These are phyloP conservation scores for Aporrectodea caliginosa DNA, from an alignment of 1,140 invertebrate genomes.

Conservation along the genomic window DNA sequence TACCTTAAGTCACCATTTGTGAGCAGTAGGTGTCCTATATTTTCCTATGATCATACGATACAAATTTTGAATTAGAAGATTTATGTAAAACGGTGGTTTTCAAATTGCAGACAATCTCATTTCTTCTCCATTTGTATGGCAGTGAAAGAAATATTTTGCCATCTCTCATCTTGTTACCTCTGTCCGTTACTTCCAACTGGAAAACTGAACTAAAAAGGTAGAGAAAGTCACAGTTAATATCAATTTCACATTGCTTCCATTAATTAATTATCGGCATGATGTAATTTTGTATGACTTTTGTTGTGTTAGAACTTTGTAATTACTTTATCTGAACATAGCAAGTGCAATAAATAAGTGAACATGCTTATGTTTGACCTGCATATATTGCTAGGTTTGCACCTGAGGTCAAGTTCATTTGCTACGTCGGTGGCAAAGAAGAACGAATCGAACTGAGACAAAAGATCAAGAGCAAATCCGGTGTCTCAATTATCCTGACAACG, in stretches of 20 bases:
- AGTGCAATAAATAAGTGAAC: not conserved
- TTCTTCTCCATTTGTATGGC: slow-evolving; percentile 44
- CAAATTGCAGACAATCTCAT: slow-evolving; percentile 48
- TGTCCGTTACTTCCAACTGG: slow-evolving; percentile 56
- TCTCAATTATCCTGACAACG: slow-evolving; percentile 54
- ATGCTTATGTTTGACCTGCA: slow-evolving; percentile 4
- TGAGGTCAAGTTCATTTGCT: slow-evolving; percentile 39
- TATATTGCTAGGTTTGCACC: slow-evolving; percentile 47
- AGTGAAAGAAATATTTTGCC: slow-evolving; percentile 36
- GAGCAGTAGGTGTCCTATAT: not conserved
- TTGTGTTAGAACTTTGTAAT: not conserved
- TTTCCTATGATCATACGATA: not conserved
- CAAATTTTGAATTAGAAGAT: too few species aligned
- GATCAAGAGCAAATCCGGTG: slow-evolving; percentile 39
- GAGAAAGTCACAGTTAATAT: not conserved
- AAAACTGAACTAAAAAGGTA: slow-evolving; percentile 52
- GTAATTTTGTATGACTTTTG: not conserved
- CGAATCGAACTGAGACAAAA: slow-evolving; percentile 35
- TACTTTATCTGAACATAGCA: not conserved
- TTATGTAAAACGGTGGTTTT: too few species aligned
- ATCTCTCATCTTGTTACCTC: slow-evolving; percentile 51
- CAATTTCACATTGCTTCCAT: not conserved
- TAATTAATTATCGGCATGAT: not conserved
- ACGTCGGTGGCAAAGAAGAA: slow-evolving; percentile 51
- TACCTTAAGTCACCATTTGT: not conserved